These are phyloP conservation scores for Catagonus wagneri DNA, from an alignment of 2,113 vertebrate genomes.

Conservation along the genomic window DNA sequence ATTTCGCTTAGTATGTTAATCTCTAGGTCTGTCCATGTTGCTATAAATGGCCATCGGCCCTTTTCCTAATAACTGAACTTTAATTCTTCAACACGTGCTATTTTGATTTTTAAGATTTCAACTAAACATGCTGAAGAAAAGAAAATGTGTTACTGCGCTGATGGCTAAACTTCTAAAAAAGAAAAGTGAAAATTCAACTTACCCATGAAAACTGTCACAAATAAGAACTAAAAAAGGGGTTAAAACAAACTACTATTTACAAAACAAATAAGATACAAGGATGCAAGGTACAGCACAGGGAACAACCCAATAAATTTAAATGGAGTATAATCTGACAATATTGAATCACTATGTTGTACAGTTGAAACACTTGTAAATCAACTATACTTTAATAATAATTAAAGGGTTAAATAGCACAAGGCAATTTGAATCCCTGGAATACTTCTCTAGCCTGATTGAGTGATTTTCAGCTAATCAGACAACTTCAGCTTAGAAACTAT, in stretches of 20 bases:
- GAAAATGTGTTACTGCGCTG: background rate
- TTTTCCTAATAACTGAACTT: conserved; percentile 39
- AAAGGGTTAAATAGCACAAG: background rate
- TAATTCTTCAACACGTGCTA: background rate
- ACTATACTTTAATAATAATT: background rate
- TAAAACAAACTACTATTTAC: background rate
- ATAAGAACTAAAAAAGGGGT: background rate
- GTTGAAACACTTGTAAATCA: background rate
- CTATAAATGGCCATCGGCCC: background rate
- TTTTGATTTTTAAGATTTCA: conserved; percentile 60
- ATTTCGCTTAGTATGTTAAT: too few species aligned
- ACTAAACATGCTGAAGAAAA: conserved; percentile 5
- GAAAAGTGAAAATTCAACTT: background rate
- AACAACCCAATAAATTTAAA: background rate
- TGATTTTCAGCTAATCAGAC: conserved; percentile 33
- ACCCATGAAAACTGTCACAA: background rate
- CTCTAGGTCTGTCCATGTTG: too few species aligned
- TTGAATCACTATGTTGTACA: background rate
- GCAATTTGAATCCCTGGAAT: background rate
- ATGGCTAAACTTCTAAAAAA: background rate
- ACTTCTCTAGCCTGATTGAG: background rate
- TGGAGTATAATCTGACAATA: background rate
- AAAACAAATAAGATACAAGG: background rate
- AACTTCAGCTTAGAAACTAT: conserved; percentile 1
- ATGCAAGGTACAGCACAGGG: background rate